These are phyloP conservation scores for Girardia tigrina DNA, from an alignment of 2,888 invertebrate genomes.

Conservation along the genomic window DNA sequence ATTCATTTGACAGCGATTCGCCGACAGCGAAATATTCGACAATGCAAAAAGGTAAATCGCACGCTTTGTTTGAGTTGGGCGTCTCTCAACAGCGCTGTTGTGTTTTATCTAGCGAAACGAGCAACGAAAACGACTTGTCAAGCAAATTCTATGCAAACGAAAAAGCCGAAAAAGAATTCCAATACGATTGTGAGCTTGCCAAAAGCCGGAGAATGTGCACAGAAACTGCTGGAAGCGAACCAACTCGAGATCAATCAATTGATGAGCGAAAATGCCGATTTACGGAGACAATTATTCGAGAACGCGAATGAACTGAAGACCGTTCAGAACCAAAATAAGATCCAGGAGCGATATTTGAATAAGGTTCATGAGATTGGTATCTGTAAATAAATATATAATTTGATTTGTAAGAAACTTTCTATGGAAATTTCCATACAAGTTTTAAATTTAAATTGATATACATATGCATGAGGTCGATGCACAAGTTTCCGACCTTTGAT, in stretches of 20 bases:
- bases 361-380: no score
- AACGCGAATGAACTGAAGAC: background rate
- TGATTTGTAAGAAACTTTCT: no score
- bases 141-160: background rate
- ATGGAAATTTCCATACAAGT: no score
- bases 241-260: background rate
- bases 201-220: background rate
- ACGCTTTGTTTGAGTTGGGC: background rate
- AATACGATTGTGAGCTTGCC: background rate
- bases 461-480: no score
- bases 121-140: background rate
- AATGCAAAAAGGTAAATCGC: background rate
- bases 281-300: background rate
- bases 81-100: background rate
- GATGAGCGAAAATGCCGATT: slow-evolving; percentile 5
- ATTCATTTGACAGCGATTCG: slow-evolving; percentile 13
- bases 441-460: no score
- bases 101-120: background rate
- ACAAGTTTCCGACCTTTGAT: no score
- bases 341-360: slow-evolving; percentile 1
- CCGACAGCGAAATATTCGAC: background rate
- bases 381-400: no score
- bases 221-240: background rate
- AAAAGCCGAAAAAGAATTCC: background rate
- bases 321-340: background rate